Base-by-base conservation (phyloP, 2,888 invertebrate genomes). In the Salpingus planirostris region DNA sequence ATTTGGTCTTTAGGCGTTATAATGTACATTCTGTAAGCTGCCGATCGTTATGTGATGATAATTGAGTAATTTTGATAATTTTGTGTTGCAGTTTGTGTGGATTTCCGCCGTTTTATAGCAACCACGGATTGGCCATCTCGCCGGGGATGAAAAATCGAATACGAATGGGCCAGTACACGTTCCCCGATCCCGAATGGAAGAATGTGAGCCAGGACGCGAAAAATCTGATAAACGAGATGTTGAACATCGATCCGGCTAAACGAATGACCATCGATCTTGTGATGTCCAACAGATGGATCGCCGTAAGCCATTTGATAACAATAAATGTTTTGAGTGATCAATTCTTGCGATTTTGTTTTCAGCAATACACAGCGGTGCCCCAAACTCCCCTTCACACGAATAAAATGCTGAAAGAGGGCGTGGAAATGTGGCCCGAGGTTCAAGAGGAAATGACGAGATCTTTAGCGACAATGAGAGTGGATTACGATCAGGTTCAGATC, bases 391-490 rank as follows among this genome's bases (percentile, higher is more conserved):
- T 98, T 7, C 86, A 89, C 67, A 96, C 97, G 0, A 79, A 88
- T 36, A 73, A 85, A 31, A 79, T 96, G 52, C 69, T 98, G 12
- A 79, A 84, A 15, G 96, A 97, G 64, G 87, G 89, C 28, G 86
- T 84, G 45, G 91, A 91, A 47, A 79, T 84, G 33, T 98, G 97
- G 97, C 86, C 87, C 1, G 96, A 97, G 56, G 92, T 97, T 3
- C 95, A 96, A 68, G 97, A 97, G 65, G 97, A 97, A 69, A 96
- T 98, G 96, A 96, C 91, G 2, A 78, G 93, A 43, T 95, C 96
- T 0, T 68, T 98, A 44, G 95, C 96, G 24, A 93, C 95, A 29
- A 97, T 98, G 97, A 73, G 97, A 31, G 96, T 98, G 5, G 96
- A 96, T 65, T 93, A 93, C 62, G 96, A 97, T 65, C 86, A 88